A percentile compares a stretch with the other conserved stretches of the same genome.
These are phyloP conservation scores for Rhinopomastus cyanomelas DNA, from an alignment of 2,113 vertebrate genomes.

Conservation along the genomic window DNA sequence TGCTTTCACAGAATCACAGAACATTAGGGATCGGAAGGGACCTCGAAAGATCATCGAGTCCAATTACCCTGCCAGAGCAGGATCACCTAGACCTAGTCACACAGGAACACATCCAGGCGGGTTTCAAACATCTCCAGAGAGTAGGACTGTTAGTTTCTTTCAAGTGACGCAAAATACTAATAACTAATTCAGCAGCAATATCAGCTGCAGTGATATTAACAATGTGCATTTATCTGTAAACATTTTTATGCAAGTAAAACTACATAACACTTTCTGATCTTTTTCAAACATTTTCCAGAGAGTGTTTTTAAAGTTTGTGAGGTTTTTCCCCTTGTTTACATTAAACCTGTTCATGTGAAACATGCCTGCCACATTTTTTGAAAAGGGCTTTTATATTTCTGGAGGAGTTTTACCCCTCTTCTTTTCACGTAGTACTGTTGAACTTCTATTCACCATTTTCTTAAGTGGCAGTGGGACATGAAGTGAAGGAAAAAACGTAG, in stretches of 20 bases:
- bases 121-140: too few relatives aligned
- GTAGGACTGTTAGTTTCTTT: neutral
- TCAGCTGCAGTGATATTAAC: neutral
- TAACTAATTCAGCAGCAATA: too few relatives aligned
- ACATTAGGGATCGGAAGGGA: too few relatives aligned
- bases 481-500: neutral
- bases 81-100: too few relatives aligned
- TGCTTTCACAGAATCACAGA: neutral
- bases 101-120: too few relatives aligned
- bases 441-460: neutral
- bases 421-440: neutral
- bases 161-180: neutral
- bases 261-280: neutral
- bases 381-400: neutral
- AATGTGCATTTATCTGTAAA: neutral
- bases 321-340: neutral
- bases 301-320: neutral
- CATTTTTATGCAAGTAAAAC: neutral
- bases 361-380: neutral
- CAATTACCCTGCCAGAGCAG: too few relatives aligned
- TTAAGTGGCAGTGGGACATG: neutral
- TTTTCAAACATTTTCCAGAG: neutral
- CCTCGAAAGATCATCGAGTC: too few relatives aligned
- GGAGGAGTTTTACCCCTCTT: rapidly evolving
- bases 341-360: neutral